Evolutionary conservation across 2,888 invertebrate genomes (phyloP).

Genomic region (Biston stratarius): DNA sequence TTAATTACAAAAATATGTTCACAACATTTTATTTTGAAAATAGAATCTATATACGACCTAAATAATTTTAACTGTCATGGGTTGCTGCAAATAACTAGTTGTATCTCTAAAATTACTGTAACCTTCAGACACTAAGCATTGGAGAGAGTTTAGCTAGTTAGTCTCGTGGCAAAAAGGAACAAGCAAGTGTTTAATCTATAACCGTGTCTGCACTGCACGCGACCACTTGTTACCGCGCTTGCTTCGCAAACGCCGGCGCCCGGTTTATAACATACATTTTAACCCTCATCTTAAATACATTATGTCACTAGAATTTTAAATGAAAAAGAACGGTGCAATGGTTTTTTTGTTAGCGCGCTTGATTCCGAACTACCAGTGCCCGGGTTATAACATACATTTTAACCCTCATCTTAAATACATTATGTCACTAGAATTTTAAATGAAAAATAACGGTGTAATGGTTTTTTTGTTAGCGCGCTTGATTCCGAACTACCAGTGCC

Average conservation of each 20-base stretch:
- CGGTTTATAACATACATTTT: constrained; percentile 30
- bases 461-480: constrained; percentile 50
- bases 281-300: constrained; percentile 9
- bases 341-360: constrained; percentile 50
- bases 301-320: background rate
- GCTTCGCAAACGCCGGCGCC: constrained; percentile 17
- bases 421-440: background rate
- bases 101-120: background rate
- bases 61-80: too few relatives aligned
- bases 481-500: constrained; percentile 17
- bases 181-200: constrained; percentile 50
- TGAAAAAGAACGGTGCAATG: too few relatives aligned
- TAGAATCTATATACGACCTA: too few relatives aligned
- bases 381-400: constrained; percentile 30
- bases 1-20: too few relatives aligned
- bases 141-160: constrained; percentile 28
- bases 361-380: constrained; percentile 17
- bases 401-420: constrained; percentile 9
- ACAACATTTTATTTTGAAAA: too few relatives aligned
- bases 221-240: constrained; percentile 67
- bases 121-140: background rate
- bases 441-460: too few relatives aligned
- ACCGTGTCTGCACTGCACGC: constrained; percentile 58
- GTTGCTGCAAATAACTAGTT: background rate
- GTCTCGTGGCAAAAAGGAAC: constrained; percentile 39